These are phyloP conservation scores for Natrix natrix DNA, from an alignment of 2,797 vertebrate species.

Conservation along the genomic window DNA sequence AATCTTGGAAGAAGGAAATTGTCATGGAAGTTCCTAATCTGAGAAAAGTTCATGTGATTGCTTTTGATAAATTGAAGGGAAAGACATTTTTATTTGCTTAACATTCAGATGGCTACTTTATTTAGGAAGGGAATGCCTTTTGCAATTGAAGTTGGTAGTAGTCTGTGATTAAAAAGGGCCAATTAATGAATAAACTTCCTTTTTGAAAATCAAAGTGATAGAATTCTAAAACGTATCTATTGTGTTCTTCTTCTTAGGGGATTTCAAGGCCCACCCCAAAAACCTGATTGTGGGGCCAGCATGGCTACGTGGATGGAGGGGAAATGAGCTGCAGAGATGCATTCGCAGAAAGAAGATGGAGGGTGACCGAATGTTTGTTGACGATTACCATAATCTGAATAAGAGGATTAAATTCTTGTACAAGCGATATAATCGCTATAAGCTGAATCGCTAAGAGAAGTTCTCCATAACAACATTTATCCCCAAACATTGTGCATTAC, in stretches of 20 bases:
- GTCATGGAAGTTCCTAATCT: not conserved
- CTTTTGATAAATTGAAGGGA: not conserved
- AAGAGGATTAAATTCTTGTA: conserved; percentile 91
- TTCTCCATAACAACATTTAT: not conserved
- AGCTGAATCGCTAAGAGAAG: conserved; percentile 81
- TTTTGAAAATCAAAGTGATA: not conserved
- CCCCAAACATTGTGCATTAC: not conserved
- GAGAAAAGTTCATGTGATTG: not conserved
- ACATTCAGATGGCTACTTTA: not conserved
- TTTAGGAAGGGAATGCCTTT: too few relatives aligned
- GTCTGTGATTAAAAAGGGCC: not conserved
- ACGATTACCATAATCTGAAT: conserved; percentile 82
- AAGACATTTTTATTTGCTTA: not conserved
- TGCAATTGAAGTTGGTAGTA: not conserved
- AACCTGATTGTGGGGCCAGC: conserved; percentile 80
- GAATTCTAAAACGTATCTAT: not conserved
- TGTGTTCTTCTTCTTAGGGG: conserved; percentile 69
- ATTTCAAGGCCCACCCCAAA: conserved; percentile 88
- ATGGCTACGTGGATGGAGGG: conserved; percentile 87
- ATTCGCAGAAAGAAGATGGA: conserved; percentile 87
- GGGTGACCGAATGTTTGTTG: conserved; percentile 85
- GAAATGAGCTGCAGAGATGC: conserved; percentile 88
- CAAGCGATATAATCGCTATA: conserved; percentile 84
- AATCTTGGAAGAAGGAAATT: not conserved
- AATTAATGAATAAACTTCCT: not conserved